Conservation (phyloP, 1,140 invertebrate species). For the Heterodera schachtii region DNA sequence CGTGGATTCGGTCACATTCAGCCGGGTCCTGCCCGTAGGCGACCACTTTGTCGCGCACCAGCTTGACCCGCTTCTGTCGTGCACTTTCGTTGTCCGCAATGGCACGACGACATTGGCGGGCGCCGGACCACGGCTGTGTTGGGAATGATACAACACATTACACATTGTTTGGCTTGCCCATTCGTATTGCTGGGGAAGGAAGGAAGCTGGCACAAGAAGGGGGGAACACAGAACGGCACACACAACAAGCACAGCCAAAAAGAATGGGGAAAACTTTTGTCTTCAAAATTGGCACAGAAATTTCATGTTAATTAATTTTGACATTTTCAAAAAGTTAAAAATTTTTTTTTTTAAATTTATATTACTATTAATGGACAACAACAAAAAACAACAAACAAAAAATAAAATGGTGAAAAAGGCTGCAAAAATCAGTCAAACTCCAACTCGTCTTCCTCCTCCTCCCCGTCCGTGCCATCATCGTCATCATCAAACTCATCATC, state of each 20-base stretch:
- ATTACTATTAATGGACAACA: not conserved
- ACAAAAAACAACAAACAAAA: not conserved
- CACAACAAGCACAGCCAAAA: no score
- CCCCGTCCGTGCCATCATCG: conserved; percentile 1
- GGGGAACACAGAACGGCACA: no score
- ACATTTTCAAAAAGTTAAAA: no score
- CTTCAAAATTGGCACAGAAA: no score
- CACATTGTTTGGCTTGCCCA: conserved; percentile 4
- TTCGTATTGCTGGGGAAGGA: not conserved
- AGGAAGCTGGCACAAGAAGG: not conserved
- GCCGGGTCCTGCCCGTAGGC: conserved; percentile 25
- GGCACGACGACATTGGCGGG: not conserved
- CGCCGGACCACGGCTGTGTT: not conserved
- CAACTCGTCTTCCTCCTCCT: conserved; percentile 2
- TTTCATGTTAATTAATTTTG: no score
- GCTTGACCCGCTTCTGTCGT: conserved; percentile 11
- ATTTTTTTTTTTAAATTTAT: no score
- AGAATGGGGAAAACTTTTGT: no score
- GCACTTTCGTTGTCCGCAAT: not conserved
- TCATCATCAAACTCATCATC: not conserved
- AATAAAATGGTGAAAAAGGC: not conserved
- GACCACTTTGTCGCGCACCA: conserved; percentile 3
- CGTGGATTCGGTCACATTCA: conserved; percentile 41
- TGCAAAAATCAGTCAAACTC: not conserved
- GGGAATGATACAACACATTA: not conserved